Conservation (phyloP, 64 coral and sea anemone genomes). For the Montipora sp. region DNA sequence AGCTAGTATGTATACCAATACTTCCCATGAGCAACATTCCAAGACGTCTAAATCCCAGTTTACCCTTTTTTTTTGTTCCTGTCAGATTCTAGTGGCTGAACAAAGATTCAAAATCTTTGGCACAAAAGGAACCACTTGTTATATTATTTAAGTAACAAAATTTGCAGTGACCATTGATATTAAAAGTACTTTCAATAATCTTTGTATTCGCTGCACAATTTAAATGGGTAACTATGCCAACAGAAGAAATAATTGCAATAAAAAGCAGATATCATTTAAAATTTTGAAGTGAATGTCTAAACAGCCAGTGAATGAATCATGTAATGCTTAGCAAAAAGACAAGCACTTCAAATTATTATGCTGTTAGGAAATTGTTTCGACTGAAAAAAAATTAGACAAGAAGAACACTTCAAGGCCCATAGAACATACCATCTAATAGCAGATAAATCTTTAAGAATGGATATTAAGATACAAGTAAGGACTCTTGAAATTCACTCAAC, state of each 20-base stretch:
- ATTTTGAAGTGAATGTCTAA: not conserved
- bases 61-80: too few species aligned
- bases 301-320: not conserved
- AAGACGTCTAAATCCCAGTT: too few species aligned
- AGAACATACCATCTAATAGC: not conserved
- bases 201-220: not conserved
- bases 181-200: not conserved
- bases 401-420: not conserved
- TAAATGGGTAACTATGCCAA: not conserved
- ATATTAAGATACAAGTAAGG: not conserved
- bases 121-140: not conserved
- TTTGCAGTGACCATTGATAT: not conserved
- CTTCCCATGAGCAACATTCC: too few species aligned
- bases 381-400: not conserved
- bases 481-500: not conserved
- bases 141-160: not conserved
- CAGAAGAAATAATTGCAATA: not conserved
- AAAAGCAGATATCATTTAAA: conserved; percentile 25
- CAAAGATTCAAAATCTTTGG: not conserved
- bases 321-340: not conserved
- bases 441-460: not conserved
- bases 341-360: not conserved
- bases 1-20: too few species aligned
- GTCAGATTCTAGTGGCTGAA: too few species aligned
- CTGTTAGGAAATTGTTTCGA: not conserved